Evolutionary conservation across 2,888 invertebrate genomes (phyloP).

Genomic region (Philhelius pedissequus): DNA sequence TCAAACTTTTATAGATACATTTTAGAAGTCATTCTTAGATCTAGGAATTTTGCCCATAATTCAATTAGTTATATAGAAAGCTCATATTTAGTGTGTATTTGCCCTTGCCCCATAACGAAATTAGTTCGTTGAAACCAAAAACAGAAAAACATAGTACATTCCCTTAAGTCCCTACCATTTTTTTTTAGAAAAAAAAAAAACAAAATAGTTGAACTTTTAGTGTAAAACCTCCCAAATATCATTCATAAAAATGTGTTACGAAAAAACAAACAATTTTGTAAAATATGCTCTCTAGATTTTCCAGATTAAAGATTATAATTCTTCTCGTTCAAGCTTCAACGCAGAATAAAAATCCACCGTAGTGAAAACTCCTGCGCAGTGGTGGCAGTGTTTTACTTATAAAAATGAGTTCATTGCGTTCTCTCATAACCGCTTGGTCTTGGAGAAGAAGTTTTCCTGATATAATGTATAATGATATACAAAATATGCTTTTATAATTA

Average conservation of each 20-base stretch:
- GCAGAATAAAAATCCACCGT: constrained; percentile 70
- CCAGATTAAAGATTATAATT: constrained; percentile 13
- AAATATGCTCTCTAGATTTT: constrained; percentile 7
- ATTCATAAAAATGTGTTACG: constrained; percentile 4
- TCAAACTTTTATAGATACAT: background rate
- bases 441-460: constrained; percentile 70
- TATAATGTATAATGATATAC: background rate
- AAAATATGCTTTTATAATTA: background rate
- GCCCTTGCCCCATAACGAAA: background rate
- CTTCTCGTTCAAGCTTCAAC: constrained; percentile 50
- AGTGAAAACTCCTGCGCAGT: constrained; percentile 75
- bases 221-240: background rate
- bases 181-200: background rate
- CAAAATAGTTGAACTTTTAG: constrained; percentile 29
- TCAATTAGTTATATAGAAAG: constrained; percentile 44
- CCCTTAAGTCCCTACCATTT: constrained; percentile 16
- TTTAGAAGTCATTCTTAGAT: constrained; percentile 11
- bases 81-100: constrained; percentile 65
- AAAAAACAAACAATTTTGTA: constrained; percentile 39
- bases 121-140: constrained; percentile 25
- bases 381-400: constrained; percentile 79
- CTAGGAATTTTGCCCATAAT: background rate
- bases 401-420: constrained; percentile 70
- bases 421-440: constrained; percentile 75
- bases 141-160: background rate